Evolutionary conservation across 2,113 vertebrate genomes (phyloP), one percentile per base, ranked within the genome.

Genomic region (Glaucomys volans): DNA sequence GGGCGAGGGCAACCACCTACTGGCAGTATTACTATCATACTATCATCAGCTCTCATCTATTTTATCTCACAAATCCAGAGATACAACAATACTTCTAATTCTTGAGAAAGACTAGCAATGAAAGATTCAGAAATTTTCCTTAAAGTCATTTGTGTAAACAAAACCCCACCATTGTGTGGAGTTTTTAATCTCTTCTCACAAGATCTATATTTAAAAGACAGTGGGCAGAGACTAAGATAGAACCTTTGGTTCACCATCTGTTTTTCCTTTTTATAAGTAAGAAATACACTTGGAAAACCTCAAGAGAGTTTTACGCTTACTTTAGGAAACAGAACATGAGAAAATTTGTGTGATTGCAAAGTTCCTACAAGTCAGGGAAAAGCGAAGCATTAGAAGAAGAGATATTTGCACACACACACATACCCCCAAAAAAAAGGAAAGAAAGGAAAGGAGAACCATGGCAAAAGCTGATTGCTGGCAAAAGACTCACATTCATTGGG

Each of bases 231-330:
- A 42, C 74, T 93, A 95, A 95, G 62, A 91, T 79, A 74, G 42
- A 95, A 89, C 77, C 74, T 93, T 94, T 89, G 92, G 92, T 67
- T 96, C 32, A 85, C 77, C 90, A 96, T 89, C 87, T 96, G 83
- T 62, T 96, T 95, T 93, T 57, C 77, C 84, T 40, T 74, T 95
- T 92, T 87, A 59, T n/a, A 89, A 95, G 74, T 72, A 88, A 94
- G 81, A 96, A 90, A 87, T 9, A 89, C 40, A 85, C 24, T 69
- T 93, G 77, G 66, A 95, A 97, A 95, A 66, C 82, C 93, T 97
- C 80, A 95, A 91, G 91, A 96, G 93, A 93, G 83, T 50, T 96
- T 74, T 90, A 18, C 95, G 47, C 69, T 87, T 95, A 90, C 87
- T 94, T 77, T n/a, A 94, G 84, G 28, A 92, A 95, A 93, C 12